Evolutionary conservation across 1,140 invertebrate genomes (phyloP).

Genomic region (Liolophura sinensis): DNA sequence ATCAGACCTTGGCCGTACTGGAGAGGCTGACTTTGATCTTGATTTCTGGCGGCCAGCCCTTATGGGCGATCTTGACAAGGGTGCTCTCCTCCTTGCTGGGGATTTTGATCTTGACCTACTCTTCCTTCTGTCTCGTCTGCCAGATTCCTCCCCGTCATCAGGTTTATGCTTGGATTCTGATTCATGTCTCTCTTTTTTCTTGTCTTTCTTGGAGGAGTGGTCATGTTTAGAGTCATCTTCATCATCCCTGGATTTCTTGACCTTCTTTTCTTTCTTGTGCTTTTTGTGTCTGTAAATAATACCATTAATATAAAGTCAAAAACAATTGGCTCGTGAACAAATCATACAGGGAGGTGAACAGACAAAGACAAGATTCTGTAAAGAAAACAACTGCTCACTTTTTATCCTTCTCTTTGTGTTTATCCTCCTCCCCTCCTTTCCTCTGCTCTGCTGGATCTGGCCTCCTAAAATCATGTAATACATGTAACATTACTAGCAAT

Average conservation of each 20-base stretch:
- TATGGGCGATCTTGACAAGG: conserved; percentile 3
- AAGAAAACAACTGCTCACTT: not conserved
- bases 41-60: not conserved
- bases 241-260: conserved; percentile 16
- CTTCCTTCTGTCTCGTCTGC: not conserved
- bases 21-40: not conserved
- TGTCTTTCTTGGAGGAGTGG: not conserved
- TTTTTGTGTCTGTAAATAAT: conserved; percentile 20
- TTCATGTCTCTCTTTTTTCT: conserved; percentile 1
- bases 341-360: too few relatives aligned
- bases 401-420: conserved; percentile 11
- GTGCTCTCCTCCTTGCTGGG: not conserved
- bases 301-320: too few relatives aligned
- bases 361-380: not conserved
- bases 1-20: not conserved
- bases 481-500: too few relatives aligned
- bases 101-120: conserved; percentile 18
- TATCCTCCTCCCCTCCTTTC: conserved; percentile 10
- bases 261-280: conserved; percentile 25
- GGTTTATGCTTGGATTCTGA: not conserved
- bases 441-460: conserved; percentile 1
- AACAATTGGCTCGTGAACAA: too few relatives aligned
- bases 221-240: too few relatives aligned
- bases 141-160: not conserved
- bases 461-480: not conserved